These are phyloP conservation scores for Passerculus sandwichensis DNA, from an alignment of 2,797 vertebrate species.

Conservation along the genomic window DNA sequence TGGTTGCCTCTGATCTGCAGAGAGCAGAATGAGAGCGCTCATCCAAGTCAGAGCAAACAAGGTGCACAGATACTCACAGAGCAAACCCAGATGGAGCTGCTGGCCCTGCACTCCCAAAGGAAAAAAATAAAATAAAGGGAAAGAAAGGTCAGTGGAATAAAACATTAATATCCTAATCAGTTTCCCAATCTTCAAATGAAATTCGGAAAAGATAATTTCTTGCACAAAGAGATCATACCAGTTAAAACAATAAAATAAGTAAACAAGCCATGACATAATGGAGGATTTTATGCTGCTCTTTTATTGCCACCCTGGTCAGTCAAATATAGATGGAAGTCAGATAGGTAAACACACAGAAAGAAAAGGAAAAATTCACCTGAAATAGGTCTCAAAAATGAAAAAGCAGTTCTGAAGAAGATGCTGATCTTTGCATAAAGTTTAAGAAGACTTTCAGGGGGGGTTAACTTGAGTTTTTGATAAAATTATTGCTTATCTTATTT, in stretches of 20 bases:
- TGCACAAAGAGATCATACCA: neutral
- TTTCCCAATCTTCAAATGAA: neutral
- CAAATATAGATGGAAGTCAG: neutral
- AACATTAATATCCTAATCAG: neutral
- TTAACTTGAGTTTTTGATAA: neutral
- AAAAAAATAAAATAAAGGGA: neutral
- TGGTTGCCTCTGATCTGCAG: neutral
- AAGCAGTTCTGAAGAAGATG: neutral
- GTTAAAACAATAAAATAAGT: neutral
- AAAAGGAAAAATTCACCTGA: neutral
- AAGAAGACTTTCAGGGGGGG: fast-evolving
- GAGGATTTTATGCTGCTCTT: neutral
- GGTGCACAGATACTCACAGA: neutral
- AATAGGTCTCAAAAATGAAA: neutral
- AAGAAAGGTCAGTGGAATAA: neutral
- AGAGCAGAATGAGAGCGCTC: neutral
- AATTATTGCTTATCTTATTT: neutral
- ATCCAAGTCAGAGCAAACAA: neutral
- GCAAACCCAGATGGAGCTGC: neutral
- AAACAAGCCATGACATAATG: neutral
- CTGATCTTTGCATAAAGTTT: neutral
- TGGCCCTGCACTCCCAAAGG: neutral
- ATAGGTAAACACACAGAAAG: neutral
- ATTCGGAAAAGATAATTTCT: neutral
- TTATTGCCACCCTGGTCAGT: neutral